Conservation (phyloP, 2,113 vertebrate species). For the Cynopterus brachyotis region DNA sequence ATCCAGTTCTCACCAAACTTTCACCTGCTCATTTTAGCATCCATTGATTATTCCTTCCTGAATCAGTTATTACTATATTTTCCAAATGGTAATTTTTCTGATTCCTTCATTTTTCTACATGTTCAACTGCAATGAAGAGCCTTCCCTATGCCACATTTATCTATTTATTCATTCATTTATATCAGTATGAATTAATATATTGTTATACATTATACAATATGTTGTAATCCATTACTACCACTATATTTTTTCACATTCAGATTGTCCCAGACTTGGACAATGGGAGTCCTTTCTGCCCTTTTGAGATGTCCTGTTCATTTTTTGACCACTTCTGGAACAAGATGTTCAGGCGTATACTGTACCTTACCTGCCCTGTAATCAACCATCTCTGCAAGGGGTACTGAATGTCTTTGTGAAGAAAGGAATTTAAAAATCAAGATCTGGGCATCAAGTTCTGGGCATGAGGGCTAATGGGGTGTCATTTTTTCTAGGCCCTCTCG, state of each 20-base stretch:
- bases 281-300: background rate
- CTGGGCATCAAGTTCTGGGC: background rate
- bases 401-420: background rate
- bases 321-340: background rate
- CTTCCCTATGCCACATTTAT: background rate
- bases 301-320: background rate
- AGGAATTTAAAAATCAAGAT: background rate
- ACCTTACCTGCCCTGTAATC: background rate
- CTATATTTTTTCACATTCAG: constrained; percentile 21
- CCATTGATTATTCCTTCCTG: background rate
- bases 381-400: background rate
- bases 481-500: background rate
- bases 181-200: background rate
- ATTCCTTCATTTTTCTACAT: background rate
- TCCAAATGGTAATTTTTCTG: background rate
- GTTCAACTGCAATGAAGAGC: background rate
- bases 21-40: background rate
- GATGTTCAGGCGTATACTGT: background rate
- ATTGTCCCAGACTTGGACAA: background rate
- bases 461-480: background rate
- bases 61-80: background rate
- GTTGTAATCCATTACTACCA: background rate
- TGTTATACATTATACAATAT: background rate
- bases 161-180: background rate
- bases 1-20: background rate